A percentile compares a stretch with the other conserved stretches of the same genome.
These are phyloP conservation scores for Acanthopagrus latus DNA, from an alignment of 2,797 vertebrate genomes.

Conservation along the genomic window DNA sequence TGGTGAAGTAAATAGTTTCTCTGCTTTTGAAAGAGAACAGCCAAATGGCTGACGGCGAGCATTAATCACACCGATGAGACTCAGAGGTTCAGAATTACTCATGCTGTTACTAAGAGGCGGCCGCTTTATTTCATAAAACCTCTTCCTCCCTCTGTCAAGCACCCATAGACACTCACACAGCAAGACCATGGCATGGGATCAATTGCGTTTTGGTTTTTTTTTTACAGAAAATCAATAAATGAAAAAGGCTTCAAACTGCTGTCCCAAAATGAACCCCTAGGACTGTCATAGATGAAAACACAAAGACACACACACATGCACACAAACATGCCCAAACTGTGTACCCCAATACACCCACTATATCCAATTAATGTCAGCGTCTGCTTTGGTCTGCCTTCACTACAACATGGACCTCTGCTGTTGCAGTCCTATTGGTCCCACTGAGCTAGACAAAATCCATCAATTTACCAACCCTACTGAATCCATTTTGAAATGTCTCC, in stretches of 20 bases:
- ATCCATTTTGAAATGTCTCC: conserved; percentile 53
- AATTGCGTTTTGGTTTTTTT: conserved; percentile 49
- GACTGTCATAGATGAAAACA: conserved; percentile 24
- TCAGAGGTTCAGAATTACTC: conserved; percentile 55
- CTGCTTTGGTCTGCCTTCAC: conserved; percentile 59
- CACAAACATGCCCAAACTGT: conserved; percentile 11
- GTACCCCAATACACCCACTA: conserved; percentile 28
- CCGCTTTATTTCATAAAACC: conserved; percentile 46
- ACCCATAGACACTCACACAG: conserved; percentile 7
- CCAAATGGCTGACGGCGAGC: conserved; percentile 43
- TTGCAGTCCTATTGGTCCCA: conserved; percentile 56
- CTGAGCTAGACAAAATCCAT: conserved; percentile 64
- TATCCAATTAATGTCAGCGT: conserved; percentile 63
- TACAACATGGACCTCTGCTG: conserved; percentile 41
- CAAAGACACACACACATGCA: not conserved
- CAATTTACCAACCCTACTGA: conserved; percentile 54
- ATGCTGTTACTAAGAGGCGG: conserved; percentile 25
- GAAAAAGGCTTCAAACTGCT: conserved; percentile 41
- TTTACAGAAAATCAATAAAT: conserved; percentile 56
- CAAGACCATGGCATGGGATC: conserved; percentile 6
- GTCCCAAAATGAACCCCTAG: conserved; percentile 30
- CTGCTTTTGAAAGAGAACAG: conserved; percentile 35
- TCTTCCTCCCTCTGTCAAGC: not conserved
- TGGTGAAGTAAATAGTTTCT: conserved; percentile 42
- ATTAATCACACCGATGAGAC: conserved; percentile 62